Evolutionary conservation across 2,888 invertebrate species (phyloP).

Genomic region (Erpobdella octoculata): DNA sequence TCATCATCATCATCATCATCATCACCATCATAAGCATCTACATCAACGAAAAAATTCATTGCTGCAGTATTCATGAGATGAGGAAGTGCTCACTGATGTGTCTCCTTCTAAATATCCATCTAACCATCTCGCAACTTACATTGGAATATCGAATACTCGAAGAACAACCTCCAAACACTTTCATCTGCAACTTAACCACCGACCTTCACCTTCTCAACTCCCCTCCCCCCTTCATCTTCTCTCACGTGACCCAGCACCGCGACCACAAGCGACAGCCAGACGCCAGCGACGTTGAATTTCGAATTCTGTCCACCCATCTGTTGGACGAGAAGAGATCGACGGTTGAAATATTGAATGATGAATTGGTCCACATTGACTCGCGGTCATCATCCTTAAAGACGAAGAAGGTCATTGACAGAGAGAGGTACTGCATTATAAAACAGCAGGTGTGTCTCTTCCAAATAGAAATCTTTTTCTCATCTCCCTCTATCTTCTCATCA

Average conservation of each 20-base stretch:
- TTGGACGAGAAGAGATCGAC: neutral
- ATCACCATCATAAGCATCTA: no score
- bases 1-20: constrained; percentile 19
- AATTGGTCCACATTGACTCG: neutral
- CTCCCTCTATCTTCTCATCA: neutral
- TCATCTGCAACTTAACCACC: neutral
- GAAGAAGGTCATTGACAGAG: neutral
- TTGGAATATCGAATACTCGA: neutral
- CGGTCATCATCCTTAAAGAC: neutral
- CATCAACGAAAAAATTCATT: no score
- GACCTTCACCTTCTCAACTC: neutral
- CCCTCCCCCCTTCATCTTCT: neutral
- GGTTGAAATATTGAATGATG: neutral
- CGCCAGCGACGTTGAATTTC: neutral
- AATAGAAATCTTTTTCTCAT: neutral
- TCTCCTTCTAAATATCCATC: neutral
- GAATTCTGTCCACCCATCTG: neutral
- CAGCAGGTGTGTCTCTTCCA: neutral
- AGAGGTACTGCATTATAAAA: neutral
- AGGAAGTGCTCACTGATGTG: neutral
- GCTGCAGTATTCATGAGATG: no score
- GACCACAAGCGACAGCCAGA: neutral
- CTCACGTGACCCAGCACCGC: neutral
- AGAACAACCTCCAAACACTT: neutral
- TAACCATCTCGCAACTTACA: neutral